Conservation (phyloP, 2,797 vertebrate genomes). For the Syngnathus acus region DNA sequence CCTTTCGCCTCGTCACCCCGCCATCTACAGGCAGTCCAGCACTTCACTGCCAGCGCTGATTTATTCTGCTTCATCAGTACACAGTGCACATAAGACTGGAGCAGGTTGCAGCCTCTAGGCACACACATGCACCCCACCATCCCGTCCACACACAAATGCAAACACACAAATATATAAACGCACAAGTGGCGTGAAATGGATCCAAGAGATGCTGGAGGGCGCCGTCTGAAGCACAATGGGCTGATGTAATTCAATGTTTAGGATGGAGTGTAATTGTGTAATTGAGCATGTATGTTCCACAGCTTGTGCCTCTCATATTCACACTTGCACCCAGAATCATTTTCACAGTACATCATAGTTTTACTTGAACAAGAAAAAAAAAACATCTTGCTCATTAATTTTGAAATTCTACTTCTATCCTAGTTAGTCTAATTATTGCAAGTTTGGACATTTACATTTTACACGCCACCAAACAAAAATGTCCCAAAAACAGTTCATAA, state of each 20-base stretch:
- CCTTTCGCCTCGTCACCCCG: constrained; percentile 27
- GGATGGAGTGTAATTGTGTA: constrained; percentile 47
- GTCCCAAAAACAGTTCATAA: too few relatives aligned
- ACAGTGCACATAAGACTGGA: constrained; percentile 58
- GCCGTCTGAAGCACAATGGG: constrained; percentile 44
- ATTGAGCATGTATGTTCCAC: constrained; percentile 41
- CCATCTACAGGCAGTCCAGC: constrained; percentile 48
- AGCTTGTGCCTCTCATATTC: constrained; percentile 30
- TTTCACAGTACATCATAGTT: background rate
- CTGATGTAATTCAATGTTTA: constrained; percentile 56
- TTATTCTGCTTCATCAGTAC: constrained; percentile 69
- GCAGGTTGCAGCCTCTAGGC: constrained; percentile 60
- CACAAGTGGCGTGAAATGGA: constrained; percentile 58
- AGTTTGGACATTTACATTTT: too few relatives aligned
- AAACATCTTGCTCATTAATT: too few relatives aligned
- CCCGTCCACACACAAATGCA: constrained; percentile 20
- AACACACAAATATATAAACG: constrained; percentile 37
- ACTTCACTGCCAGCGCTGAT: constrained; percentile 62
- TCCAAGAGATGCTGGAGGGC: constrained; percentile 59
- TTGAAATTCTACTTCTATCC: background rate
- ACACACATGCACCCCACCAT: constrained; percentile 26
- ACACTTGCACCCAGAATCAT: constrained; percentile 1
- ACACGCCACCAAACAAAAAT: too few relatives aligned
- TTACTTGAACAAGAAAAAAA: background rate
- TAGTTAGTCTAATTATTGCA: background rate